Evolutionary conservation across 2,888 invertebrate genomes (phyloP), one percentile per base, ranked within the genome.

Genomic region (Cenopis cana): DNA sequence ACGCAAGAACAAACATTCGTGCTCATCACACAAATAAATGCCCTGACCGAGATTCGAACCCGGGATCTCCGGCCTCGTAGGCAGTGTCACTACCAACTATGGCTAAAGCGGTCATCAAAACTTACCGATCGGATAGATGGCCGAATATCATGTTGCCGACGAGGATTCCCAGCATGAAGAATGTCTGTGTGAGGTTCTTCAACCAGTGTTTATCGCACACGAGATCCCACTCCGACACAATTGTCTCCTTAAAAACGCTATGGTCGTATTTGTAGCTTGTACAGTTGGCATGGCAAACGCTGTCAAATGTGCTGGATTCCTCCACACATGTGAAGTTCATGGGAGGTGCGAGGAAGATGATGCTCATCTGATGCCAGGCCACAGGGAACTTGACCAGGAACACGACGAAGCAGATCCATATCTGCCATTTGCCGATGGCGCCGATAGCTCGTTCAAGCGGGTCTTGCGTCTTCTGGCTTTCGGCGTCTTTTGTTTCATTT

Each of bases 361-460:
- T 96, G 74, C 95, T 96, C 84, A 97, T 94, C 80, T 97, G 96
- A 82, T 97, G 96, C 96, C 97, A 97, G 0, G 96, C 97, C 0
- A 96, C 96, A 0, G 97, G 96, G 81, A 97, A 96, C 86, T 97
- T 97, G 67, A 96, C 94, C 11, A 96, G 89, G 75, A 96, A 95
- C 50, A 96, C 94, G 0, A 95, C 94, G 60, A 95, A 87, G 76
- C 96, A 96, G 64, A 97, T 94, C 91, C 95, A 94, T 74, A 97
- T 93, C 82, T 97, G 97, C 96, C 97, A 97, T 80, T 94, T 94
- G 6, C 96, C 96, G 69, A 97, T 94, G 38, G 95, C 94, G 0
- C 97, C 97, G 75, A 97, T 96, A 4, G 95, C 94, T 77, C 94
- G 95, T 49, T 96, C 95, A 18, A 97, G 91, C 0, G 95, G 95